Evolutionary conservation across 53 echinoderm and acorn worm species (phyloP), one percentile per base, ranked within the genome.

Genomic region (Holothuria scabra): DNA sequence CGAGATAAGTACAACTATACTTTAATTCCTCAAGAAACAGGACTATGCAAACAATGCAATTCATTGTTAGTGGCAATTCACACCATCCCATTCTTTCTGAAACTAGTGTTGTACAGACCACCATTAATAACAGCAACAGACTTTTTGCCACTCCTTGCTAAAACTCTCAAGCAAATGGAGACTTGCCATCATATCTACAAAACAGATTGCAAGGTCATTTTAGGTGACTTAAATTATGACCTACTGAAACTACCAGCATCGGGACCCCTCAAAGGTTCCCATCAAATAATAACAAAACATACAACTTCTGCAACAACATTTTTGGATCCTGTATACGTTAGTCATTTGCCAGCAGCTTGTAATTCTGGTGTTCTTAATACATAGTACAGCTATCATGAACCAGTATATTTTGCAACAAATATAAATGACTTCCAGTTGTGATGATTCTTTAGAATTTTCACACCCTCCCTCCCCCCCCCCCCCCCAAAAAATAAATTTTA

Each of bases 161-260:
- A 75, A 52, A 3, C 48, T 3, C 75, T 75, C 48, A 22, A 41
- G 25, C 12, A 75, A 75, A 75, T 75, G 49, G 75, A 75, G 12
- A 55, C 25, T 68, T 68, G 4, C 3, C 0, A 33, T 14, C 68
- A 68, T 19, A n/a, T 68, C 28, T n/a, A 75, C 55, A 52, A 75
- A 12, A 55, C 56, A 75, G 75, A 48, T 18, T 25, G 26, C 49
- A 48, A 75, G 23, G 23, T 75, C 26, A 75, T 75, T 8, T n/a
- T 75, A 75, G 75, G 75, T 75, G 75, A 75, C 55, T 75, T 19
- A 46, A 75, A 48, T 52, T 52, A 49, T 75, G 75, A 75, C 49
- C 75, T 49, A 22, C 48, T 21, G 20, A 75, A 75, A 75, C 29
- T 46, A 49, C 0, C 49, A 75, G 6, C 68, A 12, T 32, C 20